phyloP scores from a whole-genome alignment of 2,888 invertebrate genomes.

The Lucinisca nassula region DNA sequence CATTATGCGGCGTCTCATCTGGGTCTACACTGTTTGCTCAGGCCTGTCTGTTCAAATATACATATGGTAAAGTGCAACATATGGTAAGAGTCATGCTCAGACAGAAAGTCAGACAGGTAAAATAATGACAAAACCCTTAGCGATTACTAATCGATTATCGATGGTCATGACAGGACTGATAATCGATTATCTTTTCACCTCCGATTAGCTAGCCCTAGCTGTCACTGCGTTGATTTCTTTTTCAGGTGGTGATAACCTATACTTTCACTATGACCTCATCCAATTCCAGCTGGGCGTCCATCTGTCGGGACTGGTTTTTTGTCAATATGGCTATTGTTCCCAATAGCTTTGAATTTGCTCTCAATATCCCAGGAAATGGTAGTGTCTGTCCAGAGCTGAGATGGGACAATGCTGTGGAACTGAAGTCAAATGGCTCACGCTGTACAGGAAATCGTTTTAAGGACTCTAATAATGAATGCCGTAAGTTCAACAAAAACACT shows the following conservation, averaged over 20 bases:
- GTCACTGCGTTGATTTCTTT: background rate
- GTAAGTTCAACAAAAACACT: too few species aligned
- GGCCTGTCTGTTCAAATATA: too few species aligned
- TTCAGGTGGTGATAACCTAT: background rate
- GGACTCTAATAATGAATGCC: background rate
- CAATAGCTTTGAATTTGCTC: background rate
- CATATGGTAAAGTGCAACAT: too few species aligned
- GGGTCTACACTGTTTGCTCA: too few species aligned
- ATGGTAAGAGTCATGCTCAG: too few species aligned
- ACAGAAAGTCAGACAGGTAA: too few species aligned
- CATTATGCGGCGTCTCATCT: too few species aligned
- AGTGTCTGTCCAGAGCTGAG: background rate
- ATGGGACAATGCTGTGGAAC: conserved; percentile 20
- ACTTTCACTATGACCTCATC: background rate
- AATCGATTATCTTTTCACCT: too few species aligned
- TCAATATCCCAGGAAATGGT: conserved; percentile 9
- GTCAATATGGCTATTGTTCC: background rate
- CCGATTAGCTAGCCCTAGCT: too few species aligned
- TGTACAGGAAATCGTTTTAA: conserved; percentile 27
- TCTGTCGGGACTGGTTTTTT: background rate
- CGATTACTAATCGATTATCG: too few species aligned
- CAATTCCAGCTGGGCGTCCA: background rate
- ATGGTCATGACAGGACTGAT: too few species aligned
- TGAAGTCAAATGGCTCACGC: background rate
- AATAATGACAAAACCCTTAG: too few species aligned